Conservation (phyloP, 2,797 vertebrate species). For the Meriones psammophilus region DNA sequence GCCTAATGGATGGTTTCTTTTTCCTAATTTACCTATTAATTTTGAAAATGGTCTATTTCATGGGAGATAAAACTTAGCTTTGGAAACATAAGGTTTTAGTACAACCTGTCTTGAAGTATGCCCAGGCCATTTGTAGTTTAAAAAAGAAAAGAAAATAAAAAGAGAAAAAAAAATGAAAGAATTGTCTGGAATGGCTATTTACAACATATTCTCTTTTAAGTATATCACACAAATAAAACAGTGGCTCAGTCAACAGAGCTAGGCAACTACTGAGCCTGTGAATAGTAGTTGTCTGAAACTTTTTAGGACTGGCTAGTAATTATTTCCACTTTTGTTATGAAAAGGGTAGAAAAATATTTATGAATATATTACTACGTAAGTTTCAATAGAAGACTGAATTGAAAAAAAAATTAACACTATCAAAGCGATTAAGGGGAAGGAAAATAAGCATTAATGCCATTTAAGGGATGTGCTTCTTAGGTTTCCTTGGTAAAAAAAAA, state of each 20-base stretch:
- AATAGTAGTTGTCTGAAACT: constrained; percentile 75
- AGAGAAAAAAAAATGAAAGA: constrained; percentile 30
- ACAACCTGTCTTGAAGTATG: constrained; percentile 78
- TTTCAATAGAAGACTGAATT: neutral
- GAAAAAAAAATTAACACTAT: neutral
- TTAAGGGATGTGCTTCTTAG: neutral
- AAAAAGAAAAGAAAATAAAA: no score
- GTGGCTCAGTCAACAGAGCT: constrained; percentile 77
- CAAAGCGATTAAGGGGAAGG: neutral
- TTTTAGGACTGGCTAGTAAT: constrained; percentile 53
- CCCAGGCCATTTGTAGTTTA: constrained; percentile 33
- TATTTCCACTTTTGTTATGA: constrained; percentile 40
- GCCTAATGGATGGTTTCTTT: constrained; percentile 86
- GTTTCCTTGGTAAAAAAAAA: neutral
- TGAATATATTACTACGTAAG: neutral
- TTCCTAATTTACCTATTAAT: constrained; percentile 89
- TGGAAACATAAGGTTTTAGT: constrained; percentile 84
- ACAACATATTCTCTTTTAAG: constrained; percentile 69
- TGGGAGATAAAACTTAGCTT: constrained; percentile 86
- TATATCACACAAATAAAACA: constrained; percentile 60
- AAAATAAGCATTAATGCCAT: neutral
- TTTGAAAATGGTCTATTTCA: constrained; percentile 87
- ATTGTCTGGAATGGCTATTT: constrained; percentile 76
- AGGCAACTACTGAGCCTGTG: constrained; percentile 80
- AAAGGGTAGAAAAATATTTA: neutral